Evolutionary conservation across 1,140 invertebrate genomes (phyloP), one percentile per base, ranked within the genome.

Genomic region (Bombus difficillimus): DNA sequence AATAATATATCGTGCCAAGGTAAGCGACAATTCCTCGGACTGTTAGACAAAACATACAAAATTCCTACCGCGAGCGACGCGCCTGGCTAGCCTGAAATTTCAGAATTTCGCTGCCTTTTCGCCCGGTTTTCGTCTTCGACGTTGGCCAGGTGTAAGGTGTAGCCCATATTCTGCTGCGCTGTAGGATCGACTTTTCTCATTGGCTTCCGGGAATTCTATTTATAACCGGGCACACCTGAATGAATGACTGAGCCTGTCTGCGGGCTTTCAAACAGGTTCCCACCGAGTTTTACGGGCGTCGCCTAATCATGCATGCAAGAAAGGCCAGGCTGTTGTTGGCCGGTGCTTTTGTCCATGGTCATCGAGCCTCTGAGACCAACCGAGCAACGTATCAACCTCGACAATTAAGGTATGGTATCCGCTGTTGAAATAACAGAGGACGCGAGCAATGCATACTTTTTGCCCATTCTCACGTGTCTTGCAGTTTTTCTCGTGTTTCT

Each of bases 231-330:
- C 81, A 91, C 89, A 91, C 88, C 90, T 92, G 92, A 90, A 93
- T 92, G 92, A 94, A 94, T 88, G 89, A 88, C 88, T 90, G 83
- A 64, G 69, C 59, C 15, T 25, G 89, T 86, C 90, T 87, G 83
- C 89, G 87, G 90, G 89, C 88, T 92, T 86, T 83, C 89, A 92
- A 94, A 94, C 94, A 94, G 94, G 93, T 94, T 94, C 88, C 82
- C 80, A 68, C 81, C 82, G 80, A 75, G 88, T 92, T 92, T 92
- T 90, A 90, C 90, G 73, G 85, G 86, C 82, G 80, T 89, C 81
- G 86, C 72, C 91, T 92, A 85, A 91, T 93, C 89, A 88, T 64
- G 86, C 66, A 90, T 90, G 89, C 89, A 69, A 69, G 88, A 89
- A 89, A 84, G 88, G 86, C 86, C 86, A 81, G 71, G 59, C 83